Base-by-base conservation (phyloP, 2,888 invertebrate species). In the Parascotia fuliginaria region DNA sequence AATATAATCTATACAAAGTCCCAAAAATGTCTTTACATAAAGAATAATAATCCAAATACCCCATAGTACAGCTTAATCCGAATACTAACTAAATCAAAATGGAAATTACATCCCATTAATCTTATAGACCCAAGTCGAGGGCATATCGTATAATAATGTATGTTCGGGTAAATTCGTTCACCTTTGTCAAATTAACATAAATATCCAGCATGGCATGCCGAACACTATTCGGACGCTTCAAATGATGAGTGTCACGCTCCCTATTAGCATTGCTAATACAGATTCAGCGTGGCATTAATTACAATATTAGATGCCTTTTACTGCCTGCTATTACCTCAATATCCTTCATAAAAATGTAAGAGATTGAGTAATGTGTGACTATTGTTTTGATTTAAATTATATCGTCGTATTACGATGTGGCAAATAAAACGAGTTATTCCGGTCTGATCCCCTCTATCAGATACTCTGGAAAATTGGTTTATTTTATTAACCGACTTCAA, bases 191-290 rank as follows among this genome's bases (percentile, higher is more conserved):
- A 69, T 68, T 60, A 65, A 16, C 58, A 69, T 68, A 62, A 69
- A 62, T 65, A 65, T 69, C 52, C 60, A 43, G 14, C 53, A 44
- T 39, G 50, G 52, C 60, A 39, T 57, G 43, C 60, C 37, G 39
- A 45, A 48, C 40, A 53, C 50, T 38, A 55, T 53, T 64, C 50
- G 55, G 64, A 49, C 15, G 47, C 45, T 57, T 53, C 34, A 55
- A 43, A 53, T 53, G 43, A 60, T 60, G 41, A 40, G 51, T 48
- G 65, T 65, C 65, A 61, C 61, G 62, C 42, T 53, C 52, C 16
- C 16, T 32, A 66, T 66, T 68, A 54, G 58, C 49, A 66, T 56
- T 66, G 65, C 69, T 68, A 66, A 66, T 68, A 32, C 14, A 46
- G 16, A 50, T 42, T 48, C 58, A 65, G 50, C 27, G 15, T 36